phyloP scores from a whole-genome alignment of 2,113 vertebrate species.

The Paradisaea rubra region DNA sequence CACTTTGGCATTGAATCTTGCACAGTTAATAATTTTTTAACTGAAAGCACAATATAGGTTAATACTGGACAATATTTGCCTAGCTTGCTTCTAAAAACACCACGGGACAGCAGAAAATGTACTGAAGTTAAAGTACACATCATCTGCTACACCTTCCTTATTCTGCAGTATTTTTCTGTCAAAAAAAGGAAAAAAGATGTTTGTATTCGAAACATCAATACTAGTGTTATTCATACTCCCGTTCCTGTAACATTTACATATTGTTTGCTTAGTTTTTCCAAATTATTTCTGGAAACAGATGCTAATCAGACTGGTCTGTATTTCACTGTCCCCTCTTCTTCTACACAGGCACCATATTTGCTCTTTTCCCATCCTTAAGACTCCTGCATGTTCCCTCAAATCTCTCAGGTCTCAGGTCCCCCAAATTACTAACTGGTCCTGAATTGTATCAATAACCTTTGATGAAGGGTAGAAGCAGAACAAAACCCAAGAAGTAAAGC shows the following conservation, averaged over 20 bases:
- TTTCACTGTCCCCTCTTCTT: background rate
- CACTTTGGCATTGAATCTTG: background rate
- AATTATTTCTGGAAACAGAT: background rate
- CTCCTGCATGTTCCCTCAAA: background rate
- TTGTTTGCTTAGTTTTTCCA: background rate
- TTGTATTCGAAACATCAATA: background rate
- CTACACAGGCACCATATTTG: background rate
- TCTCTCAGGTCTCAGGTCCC: background rate
- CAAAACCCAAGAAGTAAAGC: background rate
- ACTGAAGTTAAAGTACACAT: background rate
- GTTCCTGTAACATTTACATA: background rate
- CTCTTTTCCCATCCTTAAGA: background rate
- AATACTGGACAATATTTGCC: background rate
- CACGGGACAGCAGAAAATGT: background rate
- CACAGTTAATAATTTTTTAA: background rate
- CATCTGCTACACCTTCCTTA: background rate
- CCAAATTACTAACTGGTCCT: background rate
- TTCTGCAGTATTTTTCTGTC: background rate
- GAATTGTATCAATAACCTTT: background rate
- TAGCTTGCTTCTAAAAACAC: background rate
- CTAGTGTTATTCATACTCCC: background rate
- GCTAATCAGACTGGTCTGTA: background rate
- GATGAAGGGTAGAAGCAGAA: background rate
- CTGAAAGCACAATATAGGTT: background rate
- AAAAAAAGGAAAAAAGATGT: background rate